These are phyloP conservation scores for Megaceryle alcyon DNA, from an alignment of 2,797 vertebrate species.

Conservation along the genomic window DNA sequence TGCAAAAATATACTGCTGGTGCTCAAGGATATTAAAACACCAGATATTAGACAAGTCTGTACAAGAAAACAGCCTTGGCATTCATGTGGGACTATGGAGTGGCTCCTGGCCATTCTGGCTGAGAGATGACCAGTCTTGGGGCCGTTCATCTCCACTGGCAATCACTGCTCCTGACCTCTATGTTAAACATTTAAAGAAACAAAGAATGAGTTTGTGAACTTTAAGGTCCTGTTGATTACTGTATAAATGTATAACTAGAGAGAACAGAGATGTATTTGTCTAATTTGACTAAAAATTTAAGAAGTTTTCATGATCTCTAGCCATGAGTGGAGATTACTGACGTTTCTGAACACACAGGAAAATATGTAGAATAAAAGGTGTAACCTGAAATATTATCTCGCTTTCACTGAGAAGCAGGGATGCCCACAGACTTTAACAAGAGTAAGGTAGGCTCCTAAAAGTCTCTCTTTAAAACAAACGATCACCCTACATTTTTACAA, in stretches of 20 bases:
- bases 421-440: background rate
- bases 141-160: background rate
- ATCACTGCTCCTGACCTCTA: background rate
- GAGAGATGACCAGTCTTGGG: background rate
- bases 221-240: background rate
- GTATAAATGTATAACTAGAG: background rate
- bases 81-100: background rate
- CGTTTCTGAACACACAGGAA: background rate
- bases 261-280: background rate
- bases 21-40: background rate
- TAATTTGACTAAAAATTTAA: background rate
- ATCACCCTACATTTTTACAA: background rate
- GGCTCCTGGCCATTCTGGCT: background rate
- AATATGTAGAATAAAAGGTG: background rate
- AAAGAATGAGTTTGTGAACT: background rate
- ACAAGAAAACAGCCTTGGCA: background rate
- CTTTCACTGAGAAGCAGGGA: background rate
- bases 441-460: background rate
- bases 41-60: background rate
- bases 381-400: background rate
- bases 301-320: background rate
- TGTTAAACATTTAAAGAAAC: background rate
- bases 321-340: background rate
- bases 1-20: background rate
- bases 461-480: background rate